Conservation (phyloP, 30 jellyfish, hydroid and myxozoan species). For the Nemopilema nomurai region DNA sequence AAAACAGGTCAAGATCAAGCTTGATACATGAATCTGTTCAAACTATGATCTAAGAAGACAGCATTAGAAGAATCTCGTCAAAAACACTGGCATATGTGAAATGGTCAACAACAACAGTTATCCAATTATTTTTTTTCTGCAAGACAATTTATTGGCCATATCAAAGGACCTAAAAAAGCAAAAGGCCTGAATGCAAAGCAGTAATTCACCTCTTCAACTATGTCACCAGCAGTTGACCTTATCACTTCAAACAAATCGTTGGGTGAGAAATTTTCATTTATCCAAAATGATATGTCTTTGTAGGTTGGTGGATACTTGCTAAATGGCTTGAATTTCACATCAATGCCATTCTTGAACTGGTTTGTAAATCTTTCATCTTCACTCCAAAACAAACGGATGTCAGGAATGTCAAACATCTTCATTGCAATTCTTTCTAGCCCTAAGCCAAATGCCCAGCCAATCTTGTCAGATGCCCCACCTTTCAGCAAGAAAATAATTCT, state of each 20-base stretch:
- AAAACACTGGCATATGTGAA: no score
- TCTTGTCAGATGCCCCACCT: conserved; percentile 96
- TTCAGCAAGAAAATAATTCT: background rate
- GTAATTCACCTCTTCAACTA: conserved; percentile 99
- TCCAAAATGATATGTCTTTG: conserved; percentile 97
- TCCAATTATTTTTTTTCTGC: no score
- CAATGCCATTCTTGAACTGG: conserved; percentile 69
- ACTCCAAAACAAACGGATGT: conserved; percentile 98
- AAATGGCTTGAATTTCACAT: conserved; percentile 82
- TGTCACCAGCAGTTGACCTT: conserved; percentile 90
- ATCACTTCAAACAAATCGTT: conserved; percentile 92
- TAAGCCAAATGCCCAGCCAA: conserved; percentile 99
- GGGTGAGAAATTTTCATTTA: conserved; percentile 57
- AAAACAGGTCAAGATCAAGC: no score
- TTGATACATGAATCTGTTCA: no score
- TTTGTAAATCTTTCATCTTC: conserved; percentile 88
- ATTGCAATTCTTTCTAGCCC: conserved; percentile 99
- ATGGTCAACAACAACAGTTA: no score
- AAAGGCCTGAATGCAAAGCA: no score
- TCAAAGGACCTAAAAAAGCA: no score
- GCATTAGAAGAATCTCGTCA: no score
- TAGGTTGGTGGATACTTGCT: conserved; percentile 98
- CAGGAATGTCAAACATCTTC: conserved; percentile 94
- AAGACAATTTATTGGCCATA: no score
- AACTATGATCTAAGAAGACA: no score